A percentile compares a stretch with the other conserved stretches of the same genome.
Evolutionary conservation across 1,140 invertebrate species (phyloP).

Genomic region (Drosophila ficusphila): DNA sequence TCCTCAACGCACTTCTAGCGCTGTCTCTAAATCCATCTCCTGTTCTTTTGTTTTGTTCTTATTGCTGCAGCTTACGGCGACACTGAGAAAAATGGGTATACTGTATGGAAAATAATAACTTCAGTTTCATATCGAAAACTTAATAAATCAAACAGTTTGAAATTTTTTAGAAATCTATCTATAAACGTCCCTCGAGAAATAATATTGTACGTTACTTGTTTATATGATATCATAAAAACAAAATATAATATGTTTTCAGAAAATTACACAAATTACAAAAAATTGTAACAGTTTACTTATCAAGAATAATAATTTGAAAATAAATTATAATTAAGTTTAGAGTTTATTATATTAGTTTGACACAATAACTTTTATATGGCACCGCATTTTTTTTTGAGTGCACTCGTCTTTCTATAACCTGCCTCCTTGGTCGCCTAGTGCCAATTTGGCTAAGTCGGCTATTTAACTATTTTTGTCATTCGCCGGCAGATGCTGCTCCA

Average conservation of each 20-base stretch:
- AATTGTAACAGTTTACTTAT: no score
- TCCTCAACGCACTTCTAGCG: constrained; percentile 59
- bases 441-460: constrained; percentile 76
- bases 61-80: constrained; percentile 16
- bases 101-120: no score
- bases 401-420: background rate
- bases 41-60: constrained; percentile 20
- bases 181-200: no score
- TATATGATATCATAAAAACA: no score
- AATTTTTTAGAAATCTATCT: no score
- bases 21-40: constrained; percentile 19
- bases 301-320: no score
- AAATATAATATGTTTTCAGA: no score
- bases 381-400: background rate
- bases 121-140: no score
- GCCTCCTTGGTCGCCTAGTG: constrained; percentile 31
- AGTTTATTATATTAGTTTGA: background rate
- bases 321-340: no score
- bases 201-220: no score
- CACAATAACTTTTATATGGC: background rate
- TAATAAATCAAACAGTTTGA: no score
- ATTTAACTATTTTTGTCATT: constrained; percentile 72
- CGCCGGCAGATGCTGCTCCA: constrained; percentile 52
- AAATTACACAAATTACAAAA: no score
- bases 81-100: background rate